A percentile compares a stretch with the other conserved stretches of the same genome.
Evolutionary conservation across 2,797 vertebrate genomes (phyloP).

Genomic region (Propithecus deckenii): DNA sequence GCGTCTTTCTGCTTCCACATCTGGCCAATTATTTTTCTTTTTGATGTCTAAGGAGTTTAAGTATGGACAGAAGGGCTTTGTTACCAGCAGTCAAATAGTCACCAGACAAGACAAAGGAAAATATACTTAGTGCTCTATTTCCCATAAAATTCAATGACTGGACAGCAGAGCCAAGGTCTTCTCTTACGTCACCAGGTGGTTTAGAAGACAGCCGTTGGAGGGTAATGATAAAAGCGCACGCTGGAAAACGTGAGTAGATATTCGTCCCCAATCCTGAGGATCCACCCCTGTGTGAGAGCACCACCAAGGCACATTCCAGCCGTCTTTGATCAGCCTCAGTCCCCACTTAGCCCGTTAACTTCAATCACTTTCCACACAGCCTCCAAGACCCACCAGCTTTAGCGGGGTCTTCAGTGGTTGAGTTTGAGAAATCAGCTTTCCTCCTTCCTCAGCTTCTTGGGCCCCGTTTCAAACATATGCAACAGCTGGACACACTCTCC

Average conservation of each 20-base stretch:
- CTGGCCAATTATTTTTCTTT: neutral
- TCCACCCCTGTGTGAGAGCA: neutral
- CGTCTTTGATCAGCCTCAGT: neutral
- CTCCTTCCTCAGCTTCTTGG: neutral
- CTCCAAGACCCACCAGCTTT: neutral
- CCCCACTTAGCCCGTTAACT: neutral
- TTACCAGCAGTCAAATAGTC: neutral
- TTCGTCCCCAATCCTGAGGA: neutral
- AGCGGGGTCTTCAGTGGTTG: fast-evolving
- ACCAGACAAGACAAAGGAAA: neutral
- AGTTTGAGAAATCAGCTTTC: neutral
- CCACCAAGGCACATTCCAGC: neutral
- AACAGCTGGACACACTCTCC: neutral
- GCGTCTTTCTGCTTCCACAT: neutral
- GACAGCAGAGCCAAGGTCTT: neutral
- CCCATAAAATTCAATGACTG: neutral
- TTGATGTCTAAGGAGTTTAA: neutral
- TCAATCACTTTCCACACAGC: neutral
- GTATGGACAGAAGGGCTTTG: neutral
- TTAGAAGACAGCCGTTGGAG: neutral
- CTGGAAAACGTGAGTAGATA: neutral
- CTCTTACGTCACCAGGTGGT: neutral
- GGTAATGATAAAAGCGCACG: fast-evolving
- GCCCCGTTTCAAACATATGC: neutral
- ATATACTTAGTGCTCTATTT: neutral